Evolutionary conservation across 2,113 vertebrate genomes (phyloP).

Genomic region (Cololabis saira): DNA sequence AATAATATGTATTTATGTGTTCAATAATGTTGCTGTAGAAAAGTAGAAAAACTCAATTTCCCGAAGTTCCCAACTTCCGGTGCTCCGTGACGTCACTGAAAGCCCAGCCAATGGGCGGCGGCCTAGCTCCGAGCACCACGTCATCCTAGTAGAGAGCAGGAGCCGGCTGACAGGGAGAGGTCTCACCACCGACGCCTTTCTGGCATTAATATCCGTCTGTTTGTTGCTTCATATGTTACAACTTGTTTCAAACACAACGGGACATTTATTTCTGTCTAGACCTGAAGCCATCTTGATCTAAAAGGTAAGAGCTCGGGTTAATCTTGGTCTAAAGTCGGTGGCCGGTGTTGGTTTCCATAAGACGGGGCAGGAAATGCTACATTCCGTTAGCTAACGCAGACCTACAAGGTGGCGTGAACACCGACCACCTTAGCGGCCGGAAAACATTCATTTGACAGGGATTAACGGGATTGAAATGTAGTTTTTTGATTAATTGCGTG

Average conservation of each 20-base stretch:
- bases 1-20: too few species aligned
- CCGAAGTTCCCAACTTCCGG: background rate
- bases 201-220: background rate
- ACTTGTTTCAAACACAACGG: constrained; percentile 7
- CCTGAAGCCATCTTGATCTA: constrained; percentile 13
- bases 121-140: constrained; percentile 74
- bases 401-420: constrained; percentile 3
- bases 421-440: background rate
- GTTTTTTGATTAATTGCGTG: too few species aligned
- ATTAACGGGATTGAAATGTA: background rate
- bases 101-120: constrained; percentile 63
- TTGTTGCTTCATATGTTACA: constrained; percentile 56
- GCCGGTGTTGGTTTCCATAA: constrained; percentile 9
- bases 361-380: constrained; percentile 57
- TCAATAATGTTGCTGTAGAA: too few species aligned
- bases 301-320: constrained; percentile 59
- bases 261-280: constrained; percentile 3
- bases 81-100: constrained; percentile 24
- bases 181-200: constrained; percentile 15
- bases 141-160: constrained; percentile 65
- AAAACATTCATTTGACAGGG: background rate
- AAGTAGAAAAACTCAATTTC: constrained; percentile 25
- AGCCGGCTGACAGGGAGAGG: constrained; percentile 58
- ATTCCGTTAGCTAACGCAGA: constrained; percentile 53
- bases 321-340: constrained; percentile 1